phyloP scores from a whole-genome alignment of 1,140 invertebrate species.

The Neuroterus valhalla region DNA sequence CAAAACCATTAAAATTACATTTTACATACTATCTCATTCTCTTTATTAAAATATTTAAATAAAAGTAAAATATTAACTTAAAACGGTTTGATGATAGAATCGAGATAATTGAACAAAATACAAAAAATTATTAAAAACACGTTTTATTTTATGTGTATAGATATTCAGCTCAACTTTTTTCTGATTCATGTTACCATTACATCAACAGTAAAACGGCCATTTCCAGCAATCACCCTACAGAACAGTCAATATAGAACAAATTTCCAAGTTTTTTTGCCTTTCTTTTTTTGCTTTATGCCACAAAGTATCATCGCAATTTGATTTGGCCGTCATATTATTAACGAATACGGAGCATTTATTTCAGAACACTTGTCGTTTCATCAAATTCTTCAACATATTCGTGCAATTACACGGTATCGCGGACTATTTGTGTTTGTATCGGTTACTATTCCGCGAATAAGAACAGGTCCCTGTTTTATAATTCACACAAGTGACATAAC shows the following conservation, averaged over 20 bases:
- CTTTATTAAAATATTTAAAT: too few relatives aligned
- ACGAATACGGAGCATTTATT: slow-evolving; percentile 35
- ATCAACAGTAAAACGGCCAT: slow-evolving; percentile 5
- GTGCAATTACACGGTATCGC: slow-evolving; percentile 43
- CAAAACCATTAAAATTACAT: too few relatives aligned
- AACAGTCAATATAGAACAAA: too few relatives aligned
- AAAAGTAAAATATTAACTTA: too few relatives aligned
- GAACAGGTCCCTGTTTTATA: slow-evolving; percentile 58
- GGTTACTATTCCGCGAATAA: slow-evolving; percentile 47
- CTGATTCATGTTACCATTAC: background rate
- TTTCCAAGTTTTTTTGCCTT: slow-evolving; percentile 38
- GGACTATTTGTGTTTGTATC: slow-evolving; percentile 44
- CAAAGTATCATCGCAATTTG: too few relatives aligned
- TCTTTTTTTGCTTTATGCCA: background rate
- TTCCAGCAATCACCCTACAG: too few relatives aligned
- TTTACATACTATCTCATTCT: too few relatives aligned
- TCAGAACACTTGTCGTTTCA: slow-evolving; percentile 36
- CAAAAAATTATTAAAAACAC: background rate
- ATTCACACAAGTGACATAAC: slow-evolving; percentile 69
- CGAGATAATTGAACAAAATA: too few relatives aligned
- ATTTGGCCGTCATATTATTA: background rate
- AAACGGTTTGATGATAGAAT: too few relatives aligned
- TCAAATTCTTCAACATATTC: slow-evolving; percentile 12
- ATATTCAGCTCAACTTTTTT: background rate
- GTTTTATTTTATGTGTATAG: slow-evolving; percentile 3